Conservation (phyloP, 2,797 vertebrate genomes). For the Meriones psammophilus region DNA sequence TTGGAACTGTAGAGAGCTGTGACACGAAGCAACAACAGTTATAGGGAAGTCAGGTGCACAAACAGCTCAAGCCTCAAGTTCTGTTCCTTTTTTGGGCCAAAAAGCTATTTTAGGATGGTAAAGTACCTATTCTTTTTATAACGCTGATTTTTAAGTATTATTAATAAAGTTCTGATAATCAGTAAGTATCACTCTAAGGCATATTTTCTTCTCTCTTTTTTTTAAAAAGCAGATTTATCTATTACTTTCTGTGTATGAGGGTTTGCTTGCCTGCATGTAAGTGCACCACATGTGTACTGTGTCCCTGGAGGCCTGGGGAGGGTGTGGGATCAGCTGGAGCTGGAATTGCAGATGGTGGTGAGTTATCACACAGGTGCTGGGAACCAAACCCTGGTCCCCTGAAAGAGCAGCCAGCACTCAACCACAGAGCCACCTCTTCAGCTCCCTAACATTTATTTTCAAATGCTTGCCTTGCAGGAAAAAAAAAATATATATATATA, state of each 20-base stretch:
- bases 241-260: not conserved
- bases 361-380: not conserved
- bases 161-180: too few species aligned
- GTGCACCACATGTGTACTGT: not conserved
- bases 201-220: not conserved
- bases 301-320: not conserved
- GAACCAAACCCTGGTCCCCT: not conserved
- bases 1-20: not conserved
- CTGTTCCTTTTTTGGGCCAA: not conserved
- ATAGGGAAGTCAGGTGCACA: not conserved
- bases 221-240: not conserved
- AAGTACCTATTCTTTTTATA: slow-evolving; percentile 17
- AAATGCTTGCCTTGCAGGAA: slow-evolving; percentile 41
- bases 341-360: not conserved
- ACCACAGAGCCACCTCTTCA: not conserved
- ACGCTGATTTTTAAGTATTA: not conserved
- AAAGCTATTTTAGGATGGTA: slow-evolving; percentile 2
- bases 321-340: too few species aligned
- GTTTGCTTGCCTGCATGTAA: not conserved
- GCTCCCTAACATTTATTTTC: not conserved
- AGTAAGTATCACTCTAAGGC: not conserved
- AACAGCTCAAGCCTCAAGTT: not conserved
- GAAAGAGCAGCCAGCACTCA: not conserved
- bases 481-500: not conserved
- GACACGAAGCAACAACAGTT: not conserved